phyloP scores from a whole-genome alignment of 2,113 vertebrate genomes.

The Callopanchax toddi region DNA sequence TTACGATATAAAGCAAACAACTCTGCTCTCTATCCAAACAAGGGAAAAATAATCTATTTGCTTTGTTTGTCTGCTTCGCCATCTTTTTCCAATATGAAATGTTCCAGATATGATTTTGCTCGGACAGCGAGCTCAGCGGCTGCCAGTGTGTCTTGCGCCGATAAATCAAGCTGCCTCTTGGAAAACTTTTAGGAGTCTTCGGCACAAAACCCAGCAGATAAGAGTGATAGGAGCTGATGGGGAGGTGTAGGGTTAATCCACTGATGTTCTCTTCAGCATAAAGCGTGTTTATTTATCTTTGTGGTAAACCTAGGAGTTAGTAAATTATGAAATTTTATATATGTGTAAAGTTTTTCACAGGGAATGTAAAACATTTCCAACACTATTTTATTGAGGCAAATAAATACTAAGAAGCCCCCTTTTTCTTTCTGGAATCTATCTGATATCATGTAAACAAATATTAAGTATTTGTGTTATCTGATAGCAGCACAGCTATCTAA shows the following conservation, averaged over 20 bases:
- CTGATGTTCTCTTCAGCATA: background rate
- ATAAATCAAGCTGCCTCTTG: conserved; percentile 72
- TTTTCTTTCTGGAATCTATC: conserved; percentile 28
- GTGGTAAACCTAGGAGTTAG: background rate
- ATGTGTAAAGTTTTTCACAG: background rate
- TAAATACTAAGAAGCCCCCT: conserved; percentile 1
- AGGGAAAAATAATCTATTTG: conserved; percentile 75
- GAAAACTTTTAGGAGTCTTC: conserved; percentile 57
- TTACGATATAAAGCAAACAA: conserved; percentile 75
- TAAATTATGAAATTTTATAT: background rate
- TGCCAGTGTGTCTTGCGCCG: conserved; percentile 57
- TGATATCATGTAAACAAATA: conserved; percentile 54
- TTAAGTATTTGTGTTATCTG: conserved; percentile 36
- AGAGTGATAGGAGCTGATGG: conserved; percentile 54
- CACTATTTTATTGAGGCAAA: too few relatives aligned
- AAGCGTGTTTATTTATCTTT: conserved; percentile 10
- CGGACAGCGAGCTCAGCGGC: conserved; percentile 57
- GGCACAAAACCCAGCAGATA: conserved; percentile 75
- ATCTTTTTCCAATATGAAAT: conserved; percentile 77
- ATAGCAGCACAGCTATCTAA: conserved; percentile 38
- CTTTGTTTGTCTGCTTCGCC: conserved; percentile 74
- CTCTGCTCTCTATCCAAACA: conserved; percentile 73
- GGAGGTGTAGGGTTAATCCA: conserved; percentile 14
- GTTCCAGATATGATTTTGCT: conserved; percentile 76
- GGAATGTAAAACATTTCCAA: background rate